Conservation (phyloP, 1,140 invertebrate species). For the Ephestia elutella region DNA sequence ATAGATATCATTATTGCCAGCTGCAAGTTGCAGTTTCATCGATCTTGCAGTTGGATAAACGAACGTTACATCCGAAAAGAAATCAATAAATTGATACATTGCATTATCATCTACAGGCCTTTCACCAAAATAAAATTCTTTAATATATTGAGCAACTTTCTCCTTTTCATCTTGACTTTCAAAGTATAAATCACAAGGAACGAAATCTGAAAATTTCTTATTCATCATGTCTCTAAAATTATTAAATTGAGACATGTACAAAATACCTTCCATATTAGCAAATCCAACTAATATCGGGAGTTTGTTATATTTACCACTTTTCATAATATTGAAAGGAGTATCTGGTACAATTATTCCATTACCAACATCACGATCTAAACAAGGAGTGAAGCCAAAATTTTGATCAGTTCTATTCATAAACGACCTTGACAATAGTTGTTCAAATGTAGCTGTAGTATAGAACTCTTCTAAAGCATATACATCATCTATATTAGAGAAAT, state of each 20-base stretch:
- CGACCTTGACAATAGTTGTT: slow-evolving; percentile 24
- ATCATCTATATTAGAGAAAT: slow-evolving; percentile 32
- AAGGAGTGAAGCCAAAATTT: slow-evolving; percentile 38
- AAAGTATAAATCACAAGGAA: slow-evolving; percentile 43
- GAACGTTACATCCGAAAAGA: slow-evolving; percentile 40
- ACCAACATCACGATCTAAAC: slow-evolving; percentile 41
- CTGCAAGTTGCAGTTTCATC: slow-evolving; percentile 27
- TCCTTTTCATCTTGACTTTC: slow-evolving; percentile 24
- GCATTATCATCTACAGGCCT: slow-evolving; percentile 27
- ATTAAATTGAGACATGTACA: slow-evolving; percentile 31
- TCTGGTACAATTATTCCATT: slow-evolving; percentile 41
- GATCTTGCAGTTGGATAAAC: slow-evolving; percentile 34
- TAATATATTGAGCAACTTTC: slow-evolving; percentile 22
- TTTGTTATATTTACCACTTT: slow-evolving; percentile 36
- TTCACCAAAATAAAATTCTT: slow-evolving; percentile 25
- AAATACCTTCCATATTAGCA: slow-evolving; percentile 41
- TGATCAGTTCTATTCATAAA: slow-evolving; percentile 21
- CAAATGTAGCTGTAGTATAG: slow-evolving; percentile 37
- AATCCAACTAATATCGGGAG: slow-evolving; percentile 46
- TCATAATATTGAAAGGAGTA: slow-evolving; percentile 38
- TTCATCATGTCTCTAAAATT: slow-evolving; percentile 46
- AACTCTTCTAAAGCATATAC: slow-evolving; percentile 39
- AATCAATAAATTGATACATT: slow-evolving; percentile 40
- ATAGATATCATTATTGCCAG: slow-evolving; percentile 37
- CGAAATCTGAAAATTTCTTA: slow-evolving; percentile 41